phyloP scores from a whole-genome alignment of 2,797 vertebrate species.

The Bucorvus abyssinicus region DNA sequence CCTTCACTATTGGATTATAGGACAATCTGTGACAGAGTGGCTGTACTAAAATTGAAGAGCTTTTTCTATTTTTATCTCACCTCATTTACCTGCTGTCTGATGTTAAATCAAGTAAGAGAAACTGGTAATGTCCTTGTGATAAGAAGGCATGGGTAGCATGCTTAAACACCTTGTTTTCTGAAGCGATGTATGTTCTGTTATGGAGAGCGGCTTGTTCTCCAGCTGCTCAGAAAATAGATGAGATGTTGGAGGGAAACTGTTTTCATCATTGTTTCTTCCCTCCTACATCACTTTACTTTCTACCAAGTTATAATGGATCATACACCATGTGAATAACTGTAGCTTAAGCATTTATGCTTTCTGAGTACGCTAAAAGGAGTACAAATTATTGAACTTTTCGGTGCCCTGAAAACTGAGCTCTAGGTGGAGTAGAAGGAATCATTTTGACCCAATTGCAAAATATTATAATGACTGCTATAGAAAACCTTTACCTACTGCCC shows the following conservation, averaged over 20 bases:
- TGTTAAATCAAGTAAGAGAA: constrained; percentile 56
- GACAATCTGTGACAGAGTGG: not conserved
- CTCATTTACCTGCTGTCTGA: constrained; percentile 56
- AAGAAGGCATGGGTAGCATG: not conserved
- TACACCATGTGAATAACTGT: not conserved
- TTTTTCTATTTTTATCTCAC: constrained; percentile 50
- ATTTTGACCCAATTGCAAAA: not conserved
- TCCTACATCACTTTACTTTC: not conserved
- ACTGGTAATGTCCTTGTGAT: constrained; percentile 32
- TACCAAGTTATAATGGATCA: not conserved
- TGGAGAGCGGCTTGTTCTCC: not conserved
- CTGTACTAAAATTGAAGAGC: constrained; percentile 17
- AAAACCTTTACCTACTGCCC: not conserved
- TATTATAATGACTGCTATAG: not conserved
- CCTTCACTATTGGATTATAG: constrained; percentile 6
- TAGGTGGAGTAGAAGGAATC: not conserved
- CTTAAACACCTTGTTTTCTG: not conserved
- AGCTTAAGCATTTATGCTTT: not conserved
- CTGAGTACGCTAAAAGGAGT: not conserved
- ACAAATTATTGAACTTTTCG: not conserved
- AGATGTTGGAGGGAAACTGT: not conserved
- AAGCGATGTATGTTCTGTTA: not conserved
- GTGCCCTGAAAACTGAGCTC: not conserved
- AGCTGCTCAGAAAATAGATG: not conserved
- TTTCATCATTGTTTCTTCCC: not conserved